Evolutionary conservation across 2,888 invertebrate species (phyloP).

Genomic region (Ichneumon xanthorius): DNA sequence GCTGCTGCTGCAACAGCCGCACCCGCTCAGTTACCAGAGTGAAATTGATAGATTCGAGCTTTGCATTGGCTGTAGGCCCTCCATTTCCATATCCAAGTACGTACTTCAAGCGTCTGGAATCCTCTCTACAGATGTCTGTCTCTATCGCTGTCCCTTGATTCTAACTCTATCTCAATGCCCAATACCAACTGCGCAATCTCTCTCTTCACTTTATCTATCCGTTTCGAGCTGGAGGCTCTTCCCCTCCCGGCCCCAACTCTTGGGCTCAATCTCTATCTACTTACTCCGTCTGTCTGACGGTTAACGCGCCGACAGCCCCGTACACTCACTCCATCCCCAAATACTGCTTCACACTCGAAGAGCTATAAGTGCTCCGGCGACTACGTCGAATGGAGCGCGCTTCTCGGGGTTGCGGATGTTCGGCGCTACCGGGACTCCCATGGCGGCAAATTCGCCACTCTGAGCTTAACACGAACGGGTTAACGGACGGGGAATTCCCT

Average conservation of each 20-base stretch:
- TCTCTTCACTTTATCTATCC: conserved; percentile 36
- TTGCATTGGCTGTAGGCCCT: conserved; percentile 76
- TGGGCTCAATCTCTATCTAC: conserved; percentile 21
- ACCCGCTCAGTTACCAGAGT: conserved; percentile 69
- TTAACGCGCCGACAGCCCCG: conserved; percentile 28
- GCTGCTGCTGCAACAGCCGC: conserved; percentile 59
- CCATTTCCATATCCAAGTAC: conserved; percentile 81
- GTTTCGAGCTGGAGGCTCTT: conserved; percentile 46
- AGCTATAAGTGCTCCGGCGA: conserved; percentile 11
- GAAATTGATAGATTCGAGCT: conserved; percentile 83
- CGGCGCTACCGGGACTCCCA: conserved; percentile 2
- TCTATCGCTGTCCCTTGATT: conserved; percentile 58
- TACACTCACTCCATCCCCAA: not conserved
- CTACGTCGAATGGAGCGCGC: conserved; percentile 21
- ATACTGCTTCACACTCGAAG: conserved; percentile 41
- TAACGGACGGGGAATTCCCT: conserved; percentile 34
- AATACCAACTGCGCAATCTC: conserved; percentile 42
- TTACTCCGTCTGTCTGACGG: conserved; percentile 18
- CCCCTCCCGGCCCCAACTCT: conserved; percentile 46
- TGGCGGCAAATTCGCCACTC: conserved; percentile 24
- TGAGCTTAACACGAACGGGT: conserved; percentile 44
- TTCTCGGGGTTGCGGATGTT: conserved; percentile 31
- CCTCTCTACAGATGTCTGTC: conserved; percentile 36
- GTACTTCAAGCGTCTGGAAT: conserved; percentile 72
- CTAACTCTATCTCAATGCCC: conserved; percentile 64